phyloP scores from a whole-genome alignment of 2,888 invertebrate genomes.

The Harpalus rubripes region DNA sequence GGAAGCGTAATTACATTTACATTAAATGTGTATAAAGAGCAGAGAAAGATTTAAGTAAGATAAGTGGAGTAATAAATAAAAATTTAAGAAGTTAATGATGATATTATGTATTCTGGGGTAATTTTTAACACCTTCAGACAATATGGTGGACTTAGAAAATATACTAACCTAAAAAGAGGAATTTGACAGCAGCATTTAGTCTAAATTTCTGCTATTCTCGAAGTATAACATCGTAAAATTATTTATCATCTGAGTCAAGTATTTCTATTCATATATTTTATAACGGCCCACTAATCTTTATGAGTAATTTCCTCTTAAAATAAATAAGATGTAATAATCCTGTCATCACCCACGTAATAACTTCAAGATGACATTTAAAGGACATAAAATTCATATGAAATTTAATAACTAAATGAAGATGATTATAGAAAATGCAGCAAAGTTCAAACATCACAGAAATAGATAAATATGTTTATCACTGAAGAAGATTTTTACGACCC shows the following conservation, averaged over 20 bases:
- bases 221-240: too few relatives aligned
- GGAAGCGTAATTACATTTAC: constrained; percentile 29
- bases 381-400: constrained; percentile 10
- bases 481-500: neutral
- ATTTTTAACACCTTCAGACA: constrained; percentile 13
- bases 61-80: constrained; percentile 6
- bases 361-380: neutral
- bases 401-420: neutral
- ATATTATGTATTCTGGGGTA: constrained; percentile 10
- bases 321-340: constrained; percentile 38
- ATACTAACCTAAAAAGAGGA: too few relatives aligned
- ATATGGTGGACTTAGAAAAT: too few relatives aligned
- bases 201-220: too few relatives aligned
- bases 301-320: constrained; percentile 30
- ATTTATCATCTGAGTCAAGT: too few relatives aligned
- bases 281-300: constrained; percentile 15
- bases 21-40: constrained; percentile 25
- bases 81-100: constrained; percentile 8
- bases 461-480: neutral
- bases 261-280: too few relatives aligned
- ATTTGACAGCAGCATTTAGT: too few relatives aligned
- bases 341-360: constrained; percentile 38
- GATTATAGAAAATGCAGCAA: constrained; percentile 4
- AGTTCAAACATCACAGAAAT: constrained; percentile 3
- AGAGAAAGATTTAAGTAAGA: constrained; percentile 8